A percentile compares a stretch with the other conserved stretches of the same genome.
phyloP scores from a whole-genome alignment of 2,797 vertebrate genomes.

The Pseudomugil gertrudae region DNA sequence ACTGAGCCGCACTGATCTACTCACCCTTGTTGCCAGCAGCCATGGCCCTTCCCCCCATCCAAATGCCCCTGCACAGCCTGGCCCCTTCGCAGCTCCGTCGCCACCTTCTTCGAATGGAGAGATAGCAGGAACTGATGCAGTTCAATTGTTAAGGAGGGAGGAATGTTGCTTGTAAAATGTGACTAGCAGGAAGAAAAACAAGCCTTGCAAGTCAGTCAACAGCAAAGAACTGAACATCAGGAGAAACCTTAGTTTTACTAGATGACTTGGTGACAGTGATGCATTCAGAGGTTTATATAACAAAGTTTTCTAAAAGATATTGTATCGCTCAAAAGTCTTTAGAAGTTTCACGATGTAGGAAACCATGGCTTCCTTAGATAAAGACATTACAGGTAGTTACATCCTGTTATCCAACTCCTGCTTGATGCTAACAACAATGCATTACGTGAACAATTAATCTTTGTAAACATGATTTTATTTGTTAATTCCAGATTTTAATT shows the following conservation, averaged over 20 bases:
- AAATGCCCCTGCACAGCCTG: conserved; percentile 72
- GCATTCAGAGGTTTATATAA: not conserved
- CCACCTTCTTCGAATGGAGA: conserved; percentile 66
- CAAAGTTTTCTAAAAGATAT: not conserved
- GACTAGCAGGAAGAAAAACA: conserved; percentile 14
- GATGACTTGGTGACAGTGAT: conserved; percentile 1
- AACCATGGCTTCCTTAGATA: not conserved
- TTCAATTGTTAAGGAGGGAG: conserved; percentile 70
- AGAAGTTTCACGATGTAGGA: not conserved
- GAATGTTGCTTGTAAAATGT: conserved; percentile 65
- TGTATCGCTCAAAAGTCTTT: not conserved
- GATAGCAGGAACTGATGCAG: conserved; percentile 76
- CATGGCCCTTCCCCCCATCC: conserved; percentile 78
- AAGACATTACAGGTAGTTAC: no score
- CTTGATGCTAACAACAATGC: no score
- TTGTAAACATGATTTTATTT: no score
- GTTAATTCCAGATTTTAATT: no score
- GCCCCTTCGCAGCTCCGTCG: conserved; percentile 66
- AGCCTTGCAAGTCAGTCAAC: conserved; percentile 24
- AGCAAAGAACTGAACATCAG: conserved; percentile 10
- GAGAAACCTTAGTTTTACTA: not conserved
- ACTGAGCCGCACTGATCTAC: conserved; percentile 84
- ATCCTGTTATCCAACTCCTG: no score
- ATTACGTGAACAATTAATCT: no score
- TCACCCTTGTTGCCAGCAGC: conserved; percentile 83